Conservation (phyloP, 2,888 invertebrate species). For the Machimus atricapillus region DNA sequence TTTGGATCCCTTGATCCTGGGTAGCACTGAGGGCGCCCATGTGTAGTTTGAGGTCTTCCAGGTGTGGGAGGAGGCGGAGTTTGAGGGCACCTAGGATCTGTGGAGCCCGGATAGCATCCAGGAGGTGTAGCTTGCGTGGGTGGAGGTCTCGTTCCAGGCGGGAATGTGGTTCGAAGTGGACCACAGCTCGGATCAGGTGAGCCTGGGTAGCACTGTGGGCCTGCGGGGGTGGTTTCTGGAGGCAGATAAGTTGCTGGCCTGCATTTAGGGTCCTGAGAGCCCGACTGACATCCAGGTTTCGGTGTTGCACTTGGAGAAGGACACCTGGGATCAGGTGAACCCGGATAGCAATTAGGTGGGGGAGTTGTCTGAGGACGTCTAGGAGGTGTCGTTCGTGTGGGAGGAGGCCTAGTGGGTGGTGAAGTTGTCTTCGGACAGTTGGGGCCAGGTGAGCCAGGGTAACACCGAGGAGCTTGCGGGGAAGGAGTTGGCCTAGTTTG, state of each 20-base stretch:
- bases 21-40: slow-evolving; percentile 51
- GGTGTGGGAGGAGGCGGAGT: slow-evolving; percentile 43
- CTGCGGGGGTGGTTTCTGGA: background rate
- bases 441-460: slow-evolving; percentile 55
- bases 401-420: slow-evolving; percentile 16
- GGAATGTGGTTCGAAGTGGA: too few relatives aligned
- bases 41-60: background rate
- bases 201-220: background rate
- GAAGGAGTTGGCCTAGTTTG: background rate
- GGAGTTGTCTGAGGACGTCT: slow-evolving; percentile 55
- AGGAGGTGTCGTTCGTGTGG: slow-evolving; percentile 59
- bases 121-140: background rate
- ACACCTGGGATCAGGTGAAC: background rate
- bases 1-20: slow-evolving; percentile 55
- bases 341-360: slow-evolving; percentile 40
- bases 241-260: slow-evolving; percentile 46
- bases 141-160: background rate
- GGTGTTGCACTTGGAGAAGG: slow-evolving; percentile 42
- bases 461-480: slow-evolving; percentile 51
- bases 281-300: slow-evolving; percentile 48
- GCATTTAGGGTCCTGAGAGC: slow-evolving; percentile 55
- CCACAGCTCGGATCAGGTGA: background rate
- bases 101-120: slow-evolving; percentile 40
- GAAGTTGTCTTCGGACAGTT: slow-evolving; percentile 54
- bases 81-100: background rate